These are phyloP conservation scores for Clusia tigrina DNA, from an alignment of 2,888 invertebrate genomes.

Conservation along the genomic window DNA sequence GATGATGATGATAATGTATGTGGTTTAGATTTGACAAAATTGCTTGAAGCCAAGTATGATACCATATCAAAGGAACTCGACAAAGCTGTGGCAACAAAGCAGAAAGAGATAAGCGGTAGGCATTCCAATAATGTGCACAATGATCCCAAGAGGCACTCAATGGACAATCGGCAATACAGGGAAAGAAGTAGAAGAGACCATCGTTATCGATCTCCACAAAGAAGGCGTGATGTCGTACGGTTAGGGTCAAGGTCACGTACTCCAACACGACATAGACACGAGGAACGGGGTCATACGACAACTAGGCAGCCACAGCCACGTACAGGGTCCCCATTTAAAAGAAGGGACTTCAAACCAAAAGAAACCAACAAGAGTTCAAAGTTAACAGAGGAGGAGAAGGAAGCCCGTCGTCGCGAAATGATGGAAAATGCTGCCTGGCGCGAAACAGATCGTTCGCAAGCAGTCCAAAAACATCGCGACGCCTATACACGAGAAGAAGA, in stretches of 20 bases:
- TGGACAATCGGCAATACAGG: not conserved
- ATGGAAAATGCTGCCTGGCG: constrained; percentile 79
- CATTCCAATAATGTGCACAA: constrained; percentile 6
- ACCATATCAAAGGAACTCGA: constrained; percentile 63
- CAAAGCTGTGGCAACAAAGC: constrained; percentile 50
- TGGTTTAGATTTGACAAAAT: constrained; percentile 55
- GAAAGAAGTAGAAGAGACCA: not conserved
- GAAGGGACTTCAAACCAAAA: constrained; percentile 4
- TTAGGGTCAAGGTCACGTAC: constrained; percentile 11
- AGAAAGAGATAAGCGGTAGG: constrained; percentile 34
- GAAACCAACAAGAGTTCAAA: constrained; percentile 41
- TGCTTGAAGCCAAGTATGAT: constrained; percentile 61
- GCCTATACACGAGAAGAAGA: constrained; percentile 67
- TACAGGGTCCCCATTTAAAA: constrained; percentile 9
- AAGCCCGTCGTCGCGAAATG: constrained; percentile 80
- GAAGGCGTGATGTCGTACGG: not conserved
- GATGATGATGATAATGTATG: constrained; percentile 45
- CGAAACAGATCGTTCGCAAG: constrained; percentile 72
- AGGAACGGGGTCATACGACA: constrained; percentile 12
- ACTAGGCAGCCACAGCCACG: constrained; percentile 8
- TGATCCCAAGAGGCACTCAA: constrained; percentile 21
- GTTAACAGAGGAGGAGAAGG: constrained; percentile 73
- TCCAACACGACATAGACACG: constrained; percentile 4
- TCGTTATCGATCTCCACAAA: not conserved
- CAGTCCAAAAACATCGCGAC: constrained; percentile 72